These are phyloP conservation scores for Fragum whitleyi DNA, from an alignment of 2,888 invertebrate genomes.

Conservation along the genomic window DNA sequence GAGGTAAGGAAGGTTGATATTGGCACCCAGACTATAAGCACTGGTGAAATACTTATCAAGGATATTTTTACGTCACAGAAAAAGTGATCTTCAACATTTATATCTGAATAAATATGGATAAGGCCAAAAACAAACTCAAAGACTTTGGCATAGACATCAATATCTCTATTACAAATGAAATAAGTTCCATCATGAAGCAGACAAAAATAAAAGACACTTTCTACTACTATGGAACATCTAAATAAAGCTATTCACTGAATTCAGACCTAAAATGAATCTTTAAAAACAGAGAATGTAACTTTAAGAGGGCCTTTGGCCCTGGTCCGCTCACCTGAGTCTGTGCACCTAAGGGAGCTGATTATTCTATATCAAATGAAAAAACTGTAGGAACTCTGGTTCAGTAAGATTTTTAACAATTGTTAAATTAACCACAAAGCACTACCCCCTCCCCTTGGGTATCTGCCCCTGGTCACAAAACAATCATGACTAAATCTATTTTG, in stretches of 20 bases:
- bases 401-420: too few species aligned
- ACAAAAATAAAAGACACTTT: not conserved
- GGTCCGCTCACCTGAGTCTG: too few species aligned
- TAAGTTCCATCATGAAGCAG: not conserved
- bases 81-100: not conserved
- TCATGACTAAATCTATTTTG: too few species aligned
- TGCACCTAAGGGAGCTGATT: too few species aligned
- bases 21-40: not conserved
- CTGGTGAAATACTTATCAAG: slow-evolving; percentile 5
- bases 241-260: not conserved
- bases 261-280: not conserved
- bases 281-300: not conserved
- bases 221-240: not conserved
- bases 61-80: not conserved
- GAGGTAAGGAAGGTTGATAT: slow-evolving; percentile 9
- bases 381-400: too few species aligned
- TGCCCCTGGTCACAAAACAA: too few species aligned
- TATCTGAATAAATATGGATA: not conserved
- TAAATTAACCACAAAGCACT: too few species aligned
- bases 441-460: too few species aligned
- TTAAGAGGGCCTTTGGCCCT: too few species aligned
- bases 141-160: not conserved
- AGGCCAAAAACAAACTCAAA: not conserved
- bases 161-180: not conserved
- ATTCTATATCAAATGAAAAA: too few species aligned